Evolutionary conservation across 2,797 vertebrate species (phyloP).

Genomic region (Pseudotriccus pelzelni): DNA sequence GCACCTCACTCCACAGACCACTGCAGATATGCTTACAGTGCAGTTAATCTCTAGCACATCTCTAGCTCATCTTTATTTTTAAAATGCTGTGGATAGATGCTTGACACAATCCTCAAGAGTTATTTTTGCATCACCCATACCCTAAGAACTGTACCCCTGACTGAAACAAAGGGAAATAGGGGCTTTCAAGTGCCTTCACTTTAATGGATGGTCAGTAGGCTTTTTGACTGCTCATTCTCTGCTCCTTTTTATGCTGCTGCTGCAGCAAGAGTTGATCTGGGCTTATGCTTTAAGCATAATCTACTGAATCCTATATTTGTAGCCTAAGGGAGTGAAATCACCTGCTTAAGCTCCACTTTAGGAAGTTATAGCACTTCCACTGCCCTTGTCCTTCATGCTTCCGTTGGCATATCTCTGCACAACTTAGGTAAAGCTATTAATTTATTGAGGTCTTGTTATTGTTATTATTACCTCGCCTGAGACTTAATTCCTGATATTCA

Average conservation of each 20-base stretch:
- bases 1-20: not conserved
- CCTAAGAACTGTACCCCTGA: not conserved
- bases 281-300: not conserved
- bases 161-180: not conserved
- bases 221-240: not conserved
- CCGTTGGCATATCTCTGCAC: not conserved
- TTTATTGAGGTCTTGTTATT: not conserved
- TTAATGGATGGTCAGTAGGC: not conserved
- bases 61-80: not conserved
- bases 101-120: not conserved
- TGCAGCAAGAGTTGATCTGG: constrained; percentile 49
- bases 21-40: not conserved
- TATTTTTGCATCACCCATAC: not conserved
- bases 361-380: not conserved
- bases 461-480: not conserved
- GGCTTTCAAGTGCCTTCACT: not conserved
- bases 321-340: constrained; percentile 15
- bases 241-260: not conserved
- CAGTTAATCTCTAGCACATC: not conserved
- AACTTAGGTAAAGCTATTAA: not conserved
- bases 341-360: not conserved
- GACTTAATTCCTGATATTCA: not conserved
- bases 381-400: not conserved
- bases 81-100: not conserved
- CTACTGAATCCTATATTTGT: constrained; percentile 11